phyloP scores from a whole-genome alignment of 1,140 invertebrate species.

The Portunus trituberculatus region DNA sequence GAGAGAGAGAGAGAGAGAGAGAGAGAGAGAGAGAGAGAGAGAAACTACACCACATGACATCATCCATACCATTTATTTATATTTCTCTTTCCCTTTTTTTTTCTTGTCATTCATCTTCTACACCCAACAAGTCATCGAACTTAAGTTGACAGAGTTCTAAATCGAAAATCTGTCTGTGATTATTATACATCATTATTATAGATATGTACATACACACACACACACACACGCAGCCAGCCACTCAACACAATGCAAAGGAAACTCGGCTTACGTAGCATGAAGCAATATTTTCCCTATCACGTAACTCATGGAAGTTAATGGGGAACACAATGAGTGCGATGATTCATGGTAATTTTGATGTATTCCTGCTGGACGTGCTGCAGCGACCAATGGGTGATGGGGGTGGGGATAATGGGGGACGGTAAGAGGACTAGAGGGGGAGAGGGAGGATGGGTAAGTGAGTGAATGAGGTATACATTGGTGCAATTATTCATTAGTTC shows the following conservation, averaged over 20 bases:
- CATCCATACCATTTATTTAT: neutral
- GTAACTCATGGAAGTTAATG: conserved; percentile 4
- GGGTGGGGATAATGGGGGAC: neutral
- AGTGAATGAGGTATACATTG: neutral
- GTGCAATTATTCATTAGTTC: neutral
- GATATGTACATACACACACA: neutral
- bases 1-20: conserved; percentile 47
- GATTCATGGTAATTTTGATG: conserved; percentile 23
- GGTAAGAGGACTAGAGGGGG: no score
- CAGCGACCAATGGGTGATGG: neutral
- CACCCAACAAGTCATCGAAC: neutral
- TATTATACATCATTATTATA: neutral
- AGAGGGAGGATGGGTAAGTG: no score
- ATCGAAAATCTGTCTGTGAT: neutral
- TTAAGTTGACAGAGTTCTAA: neutral
- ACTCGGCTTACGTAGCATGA: neutral
- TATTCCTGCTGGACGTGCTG: neutral
- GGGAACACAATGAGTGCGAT: neutral
- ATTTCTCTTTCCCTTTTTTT: neutral
- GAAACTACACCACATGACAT: neutral
- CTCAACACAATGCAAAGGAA: neutral
- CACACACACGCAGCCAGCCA: neutral
- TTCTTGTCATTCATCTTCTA: no score
- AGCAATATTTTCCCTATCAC: neutral
- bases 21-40: conserved; percentile 42